Base-by-base conservation (phyloP, 2,113 vertebrate species). In the Zapus hudsonius region DNA sequence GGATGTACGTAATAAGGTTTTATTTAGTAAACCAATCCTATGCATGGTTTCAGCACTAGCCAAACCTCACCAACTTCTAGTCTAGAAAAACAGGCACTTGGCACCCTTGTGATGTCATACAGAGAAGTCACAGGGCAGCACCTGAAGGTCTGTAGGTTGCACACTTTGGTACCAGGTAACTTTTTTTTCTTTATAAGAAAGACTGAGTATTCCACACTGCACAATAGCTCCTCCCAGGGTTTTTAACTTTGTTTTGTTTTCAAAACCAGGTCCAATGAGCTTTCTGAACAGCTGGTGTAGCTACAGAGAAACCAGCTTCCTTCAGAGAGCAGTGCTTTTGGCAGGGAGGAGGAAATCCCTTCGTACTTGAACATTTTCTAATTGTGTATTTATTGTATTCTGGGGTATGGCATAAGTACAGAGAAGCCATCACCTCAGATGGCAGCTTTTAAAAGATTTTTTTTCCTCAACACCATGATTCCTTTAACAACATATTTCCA, bases 331-430 rank as follows among this genome's bases (percentile, higher is more conserved):
- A 94, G 96, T 97, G 86, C 97, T 96, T 98, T 97, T 97, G 94
- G 97, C 87, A 96, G 92, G 96, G 96, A 97, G 95, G 93, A 84
- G 94, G 93, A 93, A 97, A 97, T 95, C 97, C 97, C 98, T 98
- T 98, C 97, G 98, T 98, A 98, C 98, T 98, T 98, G 98, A 98
- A 98, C 93, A 97, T 97, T 97, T 97, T 97, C 97, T 97, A 97
- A 97, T 98, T 98, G 98, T 98, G 98, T 99, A 98, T 98, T 98
- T 98, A 98, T 99, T 99, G 98, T 99, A 98, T 98, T 99, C 98
- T 98, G 98, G 97, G 98, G 97, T 96, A 82, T 90, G 94, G 98
- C 91, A 98, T 99, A 98, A 98, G 98, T 99, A 99, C 99, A 99
- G 99, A 99, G 98, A 99, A 99, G 98, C 98, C 93, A 97, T 97